These are phyloP conservation scores for Rhyacophila evoluta DNA, from an alignment of 2,888 invertebrate genomes.

Conservation along the genomic window DNA sequence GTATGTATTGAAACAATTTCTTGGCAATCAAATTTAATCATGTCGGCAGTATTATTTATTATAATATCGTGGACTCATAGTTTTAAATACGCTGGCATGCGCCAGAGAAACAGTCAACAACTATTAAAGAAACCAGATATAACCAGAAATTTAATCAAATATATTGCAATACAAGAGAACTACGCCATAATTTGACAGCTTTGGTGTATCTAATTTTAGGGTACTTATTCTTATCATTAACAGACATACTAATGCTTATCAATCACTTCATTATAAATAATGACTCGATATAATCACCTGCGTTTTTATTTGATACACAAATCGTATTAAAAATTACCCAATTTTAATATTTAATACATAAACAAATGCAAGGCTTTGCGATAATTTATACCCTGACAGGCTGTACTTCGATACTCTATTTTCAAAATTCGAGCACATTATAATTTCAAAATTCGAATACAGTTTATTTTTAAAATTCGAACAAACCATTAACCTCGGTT, in stretches of 20 bases:
- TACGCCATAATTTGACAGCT: constrained; percentile 3
- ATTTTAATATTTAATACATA: background rate
- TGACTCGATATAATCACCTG: constrained; percentile 3
- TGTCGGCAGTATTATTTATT: too few species aligned
- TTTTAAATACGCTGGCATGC: background rate
- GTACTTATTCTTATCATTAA: background rate
- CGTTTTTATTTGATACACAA: background rate
- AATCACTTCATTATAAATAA: constrained; percentile 24
- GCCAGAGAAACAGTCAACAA: background rate
- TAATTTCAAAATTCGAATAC: background rate
- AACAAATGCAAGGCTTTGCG: background rate
- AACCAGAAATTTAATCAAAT: constrained; percentile 5
- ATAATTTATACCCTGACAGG: background rate
- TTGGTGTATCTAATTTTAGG: constrained; percentile 10
- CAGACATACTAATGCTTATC: background rate
- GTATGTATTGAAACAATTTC: too few species aligned
- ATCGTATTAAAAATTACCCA: background rate
- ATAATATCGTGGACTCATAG: background rate
- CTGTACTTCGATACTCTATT: background rate
- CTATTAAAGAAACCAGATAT: constrained; percentile 1
- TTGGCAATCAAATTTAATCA: too few species aligned
- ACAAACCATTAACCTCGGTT: background rate
- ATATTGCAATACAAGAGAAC: constrained; percentile 19
- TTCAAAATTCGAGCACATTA: background rate
- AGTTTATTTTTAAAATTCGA: background rate